phyloP scores from a whole-genome alignment of 2,888 invertebrate genomes.

The Gastracanthus pulcherrimus region DNA sequence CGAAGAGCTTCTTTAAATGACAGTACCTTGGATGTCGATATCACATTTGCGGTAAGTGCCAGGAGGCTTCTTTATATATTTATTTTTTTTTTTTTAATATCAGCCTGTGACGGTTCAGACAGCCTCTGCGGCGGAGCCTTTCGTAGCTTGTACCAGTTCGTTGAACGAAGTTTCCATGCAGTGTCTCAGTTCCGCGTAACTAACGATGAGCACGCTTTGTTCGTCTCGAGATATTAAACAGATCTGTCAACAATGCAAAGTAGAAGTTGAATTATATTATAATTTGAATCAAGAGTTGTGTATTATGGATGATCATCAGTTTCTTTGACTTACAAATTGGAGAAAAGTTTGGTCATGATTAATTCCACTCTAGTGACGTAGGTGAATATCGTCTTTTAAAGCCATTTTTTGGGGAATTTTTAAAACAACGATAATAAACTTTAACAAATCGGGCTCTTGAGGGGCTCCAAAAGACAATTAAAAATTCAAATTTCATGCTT shows the following conservation, averaged over 20 bases:
- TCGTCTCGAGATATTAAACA: constrained; percentile 97
- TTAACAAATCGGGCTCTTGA: too few relatives aligned
- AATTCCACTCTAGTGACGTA: too few relatives aligned
- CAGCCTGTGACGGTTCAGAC: constrained; percentile 35
- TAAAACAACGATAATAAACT: too few relatives aligned
- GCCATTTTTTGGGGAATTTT: too few relatives aligned
- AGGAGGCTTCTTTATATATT: too few relatives aligned
- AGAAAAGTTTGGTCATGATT: too few relatives aligned
- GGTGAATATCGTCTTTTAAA: too few relatives aligned
- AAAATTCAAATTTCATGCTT: too few relatives aligned
- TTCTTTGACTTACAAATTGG: too few relatives aligned
- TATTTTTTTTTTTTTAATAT: constrained; percentile 28
- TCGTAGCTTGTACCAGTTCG: constrained; percentile 80
- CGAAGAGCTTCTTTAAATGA: constrained; percentile 63
- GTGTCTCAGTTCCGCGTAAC: constrained; percentile 96
- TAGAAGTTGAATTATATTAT: not conserved
- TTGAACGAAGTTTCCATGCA: constrained; percentile 95
- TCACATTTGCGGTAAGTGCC: constrained; percentile 74
- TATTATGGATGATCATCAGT: too few relatives aligned
- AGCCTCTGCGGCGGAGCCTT: constrained; percentile 51
- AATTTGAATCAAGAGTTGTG: not conserved
- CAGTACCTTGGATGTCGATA: constrained; percentile 74
- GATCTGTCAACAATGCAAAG: constrained; percentile 82
- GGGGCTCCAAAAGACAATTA: too few relatives aligned
- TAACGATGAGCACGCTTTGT: constrained; percentile 96